Evolutionary conservation across 1,140 invertebrate species (phyloP).

Genomic region (Megathymus violae): DNA sequence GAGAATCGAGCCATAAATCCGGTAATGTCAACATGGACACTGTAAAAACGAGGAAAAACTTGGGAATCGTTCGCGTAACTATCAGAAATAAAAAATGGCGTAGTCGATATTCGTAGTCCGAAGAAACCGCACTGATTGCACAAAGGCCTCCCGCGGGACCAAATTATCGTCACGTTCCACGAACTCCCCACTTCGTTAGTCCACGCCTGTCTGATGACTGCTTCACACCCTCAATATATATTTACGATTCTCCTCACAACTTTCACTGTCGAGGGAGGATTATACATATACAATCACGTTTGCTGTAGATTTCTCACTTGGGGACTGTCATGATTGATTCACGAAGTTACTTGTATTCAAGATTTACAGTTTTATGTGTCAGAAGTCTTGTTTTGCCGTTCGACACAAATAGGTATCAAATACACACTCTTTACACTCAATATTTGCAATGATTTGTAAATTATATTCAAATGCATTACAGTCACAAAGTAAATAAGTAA

Average conservation of each 20-base stretch:
- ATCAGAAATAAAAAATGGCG: constrained; percentile 57
- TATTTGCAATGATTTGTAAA: too few relatives aligned
- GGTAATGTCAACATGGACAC: constrained; percentile 45
- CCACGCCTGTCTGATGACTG: constrained; percentile 60
- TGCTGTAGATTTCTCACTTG: constrained; percentile 15
- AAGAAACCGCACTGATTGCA: constrained; percentile 78
- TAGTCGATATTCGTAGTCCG: constrained; percentile 49
- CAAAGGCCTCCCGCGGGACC: constrained; percentile 70
- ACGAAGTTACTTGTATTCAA: not conserved
- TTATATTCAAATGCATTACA: too few relatives aligned
- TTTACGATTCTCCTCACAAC: constrained; percentile 53
- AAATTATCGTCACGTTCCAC: constrained; percentile 73
- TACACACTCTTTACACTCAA: too few relatives aligned
- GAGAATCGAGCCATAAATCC: constrained; percentile 39
- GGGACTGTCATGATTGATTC: constrained; percentile 2
- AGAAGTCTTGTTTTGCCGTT: too few relatives aligned
- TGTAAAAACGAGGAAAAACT: constrained; percentile 48
- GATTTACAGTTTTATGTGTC: too few relatives aligned
- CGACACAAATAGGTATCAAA: too few relatives aligned
- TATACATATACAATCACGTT: constrained; percentile 28
- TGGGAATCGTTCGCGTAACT: constrained; percentile 49
- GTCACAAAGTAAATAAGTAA: too few relatives aligned
- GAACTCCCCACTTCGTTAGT: constrained; percentile 67
- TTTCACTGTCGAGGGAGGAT: constrained; percentile 31
- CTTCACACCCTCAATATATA: constrained; percentile 52